Base-by-base conservation (phyloP, 2,113 vertebrate genomes). In the Strix aluco region DNA sequence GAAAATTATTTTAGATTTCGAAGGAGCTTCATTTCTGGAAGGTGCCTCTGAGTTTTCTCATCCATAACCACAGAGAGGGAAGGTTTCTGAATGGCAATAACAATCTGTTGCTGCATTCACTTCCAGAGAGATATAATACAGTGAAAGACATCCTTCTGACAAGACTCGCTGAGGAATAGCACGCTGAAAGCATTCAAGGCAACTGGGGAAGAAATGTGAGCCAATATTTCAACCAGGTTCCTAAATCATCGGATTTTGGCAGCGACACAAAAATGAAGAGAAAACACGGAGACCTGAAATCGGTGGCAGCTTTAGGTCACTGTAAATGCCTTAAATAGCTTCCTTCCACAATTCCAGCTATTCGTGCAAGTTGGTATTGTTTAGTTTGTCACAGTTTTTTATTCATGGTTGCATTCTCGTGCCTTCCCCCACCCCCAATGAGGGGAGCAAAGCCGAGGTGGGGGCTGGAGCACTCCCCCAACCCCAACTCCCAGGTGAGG, bases 1-100 rank as follows among this genome's bases (percentile, higher is more conserved):
- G 92, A 84, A 94, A 96, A 96, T 92, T 34, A 66, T 69, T 61
- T 36, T 15, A 59, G 78, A 62, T 84, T 93, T 87, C 85, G 66
- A 86, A 81, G 65, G 14, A 87, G 29, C 38, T 92, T 69, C 49
- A 65, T 77, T 84, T 89, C 63, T 80, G 63, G 87, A 72, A 73
- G 85, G 13, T n/a, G 46, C 26, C 62, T 63, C 57, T 55, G 69
- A 11, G 34, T 69, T 81, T 91, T 58, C 81, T 72, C 90, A 86
- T 73, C 92, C 90, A 57, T 52, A 91, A 75, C 83, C 58, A 67
- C 5, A 1, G 62, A 46, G 44, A 83, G 55, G 32, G 67, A 83
- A 83, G 65, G 73, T 40, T 87, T 81, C 10, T n/a, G 77, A 86
- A 74, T 34, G 46, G 81, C 49, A 87, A n/a, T 27, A 90, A 42